These are phyloP conservation scores for Saturnia japonica DNA, from an alignment of 2,888 invertebrate genomes.

Conservation along the genomic window DNA sequence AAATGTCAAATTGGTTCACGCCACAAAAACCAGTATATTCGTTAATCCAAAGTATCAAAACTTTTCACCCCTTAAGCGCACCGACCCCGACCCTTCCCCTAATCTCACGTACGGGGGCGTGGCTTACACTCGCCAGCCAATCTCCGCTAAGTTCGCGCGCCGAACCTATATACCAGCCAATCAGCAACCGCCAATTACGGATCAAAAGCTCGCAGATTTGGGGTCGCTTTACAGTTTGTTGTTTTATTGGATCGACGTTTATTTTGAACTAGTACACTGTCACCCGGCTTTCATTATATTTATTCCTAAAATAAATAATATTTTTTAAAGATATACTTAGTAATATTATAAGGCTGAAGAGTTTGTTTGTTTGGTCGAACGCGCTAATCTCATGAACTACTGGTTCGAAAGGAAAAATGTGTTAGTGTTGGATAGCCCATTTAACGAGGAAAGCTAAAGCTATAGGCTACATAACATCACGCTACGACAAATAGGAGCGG, in stretches of 20 bases:
- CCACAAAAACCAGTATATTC: constrained; percentile 24
- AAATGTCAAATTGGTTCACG: background rate
- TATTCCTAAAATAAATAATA: background rate
- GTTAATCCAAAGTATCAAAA: constrained; percentile 53
- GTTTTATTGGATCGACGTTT: constrained; percentile 38
- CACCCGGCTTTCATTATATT: constrained; percentile 3
- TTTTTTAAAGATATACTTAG: background rate
- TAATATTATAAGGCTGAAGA: too few species aligned
- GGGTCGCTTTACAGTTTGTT: constrained; percentile 70
- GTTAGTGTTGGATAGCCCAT: too few species aligned
- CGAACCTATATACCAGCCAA: constrained; percentile 56
- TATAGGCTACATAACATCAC: too few species aligned
- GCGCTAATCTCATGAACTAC: too few species aligned
- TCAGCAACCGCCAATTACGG: constrained; percentile 62
- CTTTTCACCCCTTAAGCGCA: constrained; percentile 28
- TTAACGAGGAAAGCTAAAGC: too few species aligned
- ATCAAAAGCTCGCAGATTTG: constrained; percentile 70
- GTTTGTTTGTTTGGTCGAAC: too few species aligned
- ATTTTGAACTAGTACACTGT: constrained; percentile 16
- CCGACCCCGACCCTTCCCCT: constrained; percentile 54
- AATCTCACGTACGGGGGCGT: constrained; percentile 56
- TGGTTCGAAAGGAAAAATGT: too few species aligned
- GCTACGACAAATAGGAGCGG: too few species aligned
- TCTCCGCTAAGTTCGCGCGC: constrained; percentile 40
- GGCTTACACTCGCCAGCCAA: constrained; percentile 48